Percentiles rank a stretch among this genome's conserved stretches.
These are phyloP conservation scores for Morpho achilles DNA, from an alignment of 2,888 invertebrate species.

Conservation along the genomic window DNA sequence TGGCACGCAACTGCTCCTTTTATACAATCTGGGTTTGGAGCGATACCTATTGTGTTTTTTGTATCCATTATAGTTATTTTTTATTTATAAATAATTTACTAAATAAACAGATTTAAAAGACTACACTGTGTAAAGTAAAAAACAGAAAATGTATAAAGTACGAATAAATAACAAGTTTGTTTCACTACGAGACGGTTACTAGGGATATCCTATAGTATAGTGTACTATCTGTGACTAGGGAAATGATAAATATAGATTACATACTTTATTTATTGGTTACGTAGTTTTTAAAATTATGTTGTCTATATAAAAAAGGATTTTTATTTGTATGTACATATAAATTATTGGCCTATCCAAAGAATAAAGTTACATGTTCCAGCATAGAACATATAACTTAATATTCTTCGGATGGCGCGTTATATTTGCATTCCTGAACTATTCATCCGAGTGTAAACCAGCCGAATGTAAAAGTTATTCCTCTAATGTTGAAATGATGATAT, in stretches of 20 bases:
- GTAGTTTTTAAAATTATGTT: too few species aligned
- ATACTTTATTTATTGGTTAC: not conserved
- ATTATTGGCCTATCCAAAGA: too few species aligned
- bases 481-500: too few species aligned
- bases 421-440: too few species aligned
- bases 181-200: conserved; percentile 47
- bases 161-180: conserved; percentile 34
- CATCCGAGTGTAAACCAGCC: too few species aligned
- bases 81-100: not conserved
- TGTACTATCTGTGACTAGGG: conserved; percentile 13
- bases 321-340: too few species aligned
- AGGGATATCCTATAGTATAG: conserved; percentile 5
- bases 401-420: too few species aligned
- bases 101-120: conserved; percentile 18
- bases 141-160: conserved; percentile 27
- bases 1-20: conserved; percentile 55
- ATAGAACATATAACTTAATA: too few species aligned
- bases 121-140: conserved; percentile 16
- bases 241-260: conserved; percentile 5
- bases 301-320: too few species aligned
- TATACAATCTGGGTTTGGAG: conserved; percentile 44
- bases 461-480: too few species aligned
- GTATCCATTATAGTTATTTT: conserved; percentile 34
- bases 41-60: conserved; percentile 43
- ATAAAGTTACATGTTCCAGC: too few species aligned